phyloP scores from a whole-genome alignment of 1,140 invertebrate species.

The Anthonomus grandis region DNA sequence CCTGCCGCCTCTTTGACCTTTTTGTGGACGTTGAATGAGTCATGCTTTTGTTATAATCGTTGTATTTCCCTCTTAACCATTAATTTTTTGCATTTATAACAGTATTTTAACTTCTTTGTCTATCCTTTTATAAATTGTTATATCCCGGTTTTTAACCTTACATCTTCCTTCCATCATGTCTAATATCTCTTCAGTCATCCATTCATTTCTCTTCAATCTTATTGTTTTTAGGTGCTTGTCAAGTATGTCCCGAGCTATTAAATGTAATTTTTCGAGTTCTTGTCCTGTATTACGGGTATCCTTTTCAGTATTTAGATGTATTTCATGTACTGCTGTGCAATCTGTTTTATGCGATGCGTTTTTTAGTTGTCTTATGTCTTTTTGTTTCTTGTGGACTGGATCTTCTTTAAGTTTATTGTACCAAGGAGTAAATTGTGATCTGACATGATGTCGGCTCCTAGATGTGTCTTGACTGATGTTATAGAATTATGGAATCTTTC shows the following conservation, averaged over 20 bases:
- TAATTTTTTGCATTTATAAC: constrained; percentile 4
- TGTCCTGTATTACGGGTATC: not conserved
- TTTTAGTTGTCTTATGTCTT: too few relatives aligned
- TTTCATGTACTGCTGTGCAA: too few relatives aligned
- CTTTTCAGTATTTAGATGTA: too few relatives aligned
- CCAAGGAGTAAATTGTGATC: not conserved
- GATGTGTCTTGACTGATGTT: not conserved
- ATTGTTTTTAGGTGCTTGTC: too few relatives aligned
- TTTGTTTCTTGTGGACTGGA: too few relatives aligned
- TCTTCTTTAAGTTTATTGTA: not conserved
- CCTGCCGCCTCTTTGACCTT: too few relatives aligned
- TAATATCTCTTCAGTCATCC: not conserved
- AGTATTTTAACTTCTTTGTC: constrained; percentile 4
- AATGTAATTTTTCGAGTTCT: constrained; percentile 5
- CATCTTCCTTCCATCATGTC: constrained; percentile 2
- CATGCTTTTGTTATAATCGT: too few relatives aligned
- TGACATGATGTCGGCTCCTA: not conserved
- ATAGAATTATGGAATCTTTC: too few relatives aligned
- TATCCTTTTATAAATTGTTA: not conserved
- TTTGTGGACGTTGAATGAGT: too few relatives aligned
- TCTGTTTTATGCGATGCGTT: too few relatives aligned
- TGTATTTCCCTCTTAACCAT: too few relatives aligned
- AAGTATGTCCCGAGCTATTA: too few relatives aligned
- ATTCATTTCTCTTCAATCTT: constrained; percentile 1
- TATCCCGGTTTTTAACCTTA: constrained; percentile 1